phyloP scores from a whole-genome alignment of 30 jellyfish, hydroid and myxozoan species.

The Chrysaora quinquecirrha region DNA sequence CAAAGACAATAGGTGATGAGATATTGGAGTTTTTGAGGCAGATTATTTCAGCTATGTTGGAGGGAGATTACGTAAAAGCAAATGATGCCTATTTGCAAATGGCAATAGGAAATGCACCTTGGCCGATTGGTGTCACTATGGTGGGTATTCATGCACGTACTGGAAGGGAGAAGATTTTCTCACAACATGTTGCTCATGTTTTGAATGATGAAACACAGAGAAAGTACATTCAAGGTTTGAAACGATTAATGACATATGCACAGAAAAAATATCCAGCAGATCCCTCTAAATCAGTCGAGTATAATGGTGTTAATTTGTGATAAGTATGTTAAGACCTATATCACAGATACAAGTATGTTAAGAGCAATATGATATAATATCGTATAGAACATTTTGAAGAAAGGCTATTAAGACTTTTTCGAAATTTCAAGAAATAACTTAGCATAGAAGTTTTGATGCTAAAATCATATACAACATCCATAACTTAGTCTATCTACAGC shows the following conservation, averaged over 20 bases:
- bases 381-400: too few relatives aligned
- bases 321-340: too few relatives aligned
- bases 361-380: too few relatives aligned
- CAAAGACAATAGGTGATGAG: conserved; percentile 75
- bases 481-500: too few relatives aligned
- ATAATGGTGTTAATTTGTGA: conserved; percentile 64
- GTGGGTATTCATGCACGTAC: conserved; percentile 99
- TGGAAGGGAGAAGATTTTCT: conserved; percentile 98
- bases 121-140: conserved; percentile 99
- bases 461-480: too few relatives aligned
- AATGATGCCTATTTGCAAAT: conserved; percentile 94
- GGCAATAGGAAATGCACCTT: conserved; percentile 99
- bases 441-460: too few relatives aligned
- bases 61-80: conserved; percentile 94
- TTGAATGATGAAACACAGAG: conserved; percentile 98
- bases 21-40: conserved; percentile 74
- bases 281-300: conserved; percentile 98
- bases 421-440: too few relatives aligned
- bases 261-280: conserved; percentile 87
- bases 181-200: conserved; percentile 99
- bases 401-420: too few relatives aligned
- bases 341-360: too few relatives aligned
- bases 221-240: conserved; percentile 96
- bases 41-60: conserved; percentile 75
- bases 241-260: conserved; percentile 96